Evolutionary conservation across 2,113 vertebrate species (phyloP).

Genomic region (Syrrhaptes paradoxus): DNA sequence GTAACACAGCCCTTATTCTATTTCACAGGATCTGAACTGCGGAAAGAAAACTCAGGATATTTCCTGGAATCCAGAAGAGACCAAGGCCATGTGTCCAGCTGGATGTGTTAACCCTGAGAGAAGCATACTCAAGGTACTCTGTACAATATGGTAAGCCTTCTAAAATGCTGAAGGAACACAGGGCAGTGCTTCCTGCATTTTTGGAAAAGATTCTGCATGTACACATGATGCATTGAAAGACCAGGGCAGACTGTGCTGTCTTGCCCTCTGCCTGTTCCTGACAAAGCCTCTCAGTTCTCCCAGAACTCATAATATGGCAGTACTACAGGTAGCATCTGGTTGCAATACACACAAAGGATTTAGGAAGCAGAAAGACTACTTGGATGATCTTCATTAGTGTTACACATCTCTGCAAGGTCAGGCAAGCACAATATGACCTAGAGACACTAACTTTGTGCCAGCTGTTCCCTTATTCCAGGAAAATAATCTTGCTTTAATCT

Average conservation of each 20-base stretch:
- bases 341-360: neutral
- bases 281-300: neutral
- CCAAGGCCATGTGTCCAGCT: neutral
- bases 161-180: neutral
- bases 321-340: neutral
- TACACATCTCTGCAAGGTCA: slow-evolving; percentile 23
- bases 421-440: neutral
- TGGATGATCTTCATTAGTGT: neutral
- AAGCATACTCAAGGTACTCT: neutral
- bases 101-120: neutral
- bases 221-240: neutral
- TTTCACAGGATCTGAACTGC: neutral
- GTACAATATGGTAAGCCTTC: neutral
- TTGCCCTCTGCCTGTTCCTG: neutral
- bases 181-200: neutral
- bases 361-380: neutral
- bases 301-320: neutral
- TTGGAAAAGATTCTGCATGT: neutral
- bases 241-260: neutral
- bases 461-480: slow-evolving; percentile 13
- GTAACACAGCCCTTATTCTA: neutral
- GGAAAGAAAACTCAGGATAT: neutral
- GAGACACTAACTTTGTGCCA: slow-evolving; percentile 9
- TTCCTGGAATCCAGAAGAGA: neutral
- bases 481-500: slow-evolving; percentile 60